A percentile compares a stretch with the other conserved stretches of the same genome.
These are phyloP conservation scores for Alloplasta piceator DNA, from an alignment of 2,888 invertebrate species.

Conservation along the genomic window DNA sequence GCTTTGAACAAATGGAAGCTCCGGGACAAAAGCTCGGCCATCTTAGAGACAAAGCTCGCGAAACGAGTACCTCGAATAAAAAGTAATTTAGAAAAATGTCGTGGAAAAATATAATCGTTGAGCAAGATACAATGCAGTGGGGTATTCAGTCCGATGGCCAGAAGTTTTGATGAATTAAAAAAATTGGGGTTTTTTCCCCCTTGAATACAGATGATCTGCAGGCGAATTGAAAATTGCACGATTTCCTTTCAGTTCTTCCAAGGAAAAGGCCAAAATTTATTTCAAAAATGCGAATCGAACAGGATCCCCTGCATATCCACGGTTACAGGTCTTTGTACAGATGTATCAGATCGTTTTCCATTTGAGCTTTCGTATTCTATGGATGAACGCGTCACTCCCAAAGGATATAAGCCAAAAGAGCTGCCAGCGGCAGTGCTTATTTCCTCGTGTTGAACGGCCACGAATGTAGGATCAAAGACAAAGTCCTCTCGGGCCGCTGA, in stretches of 20 bases:
- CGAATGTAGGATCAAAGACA: constrained; percentile 25
- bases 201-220: no score
- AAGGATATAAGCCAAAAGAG: constrained; percentile 36
- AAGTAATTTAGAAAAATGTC: no score
- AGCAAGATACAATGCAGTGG: no score
- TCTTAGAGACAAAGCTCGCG: no score
- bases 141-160: no score
- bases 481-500: constrained; percentile 21
- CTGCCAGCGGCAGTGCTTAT: constrained; percentile 39
- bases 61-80: no score
- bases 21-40: not conserved
- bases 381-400: constrained; percentile 32
- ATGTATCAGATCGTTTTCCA: constrained; percentile 23
- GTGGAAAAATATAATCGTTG: no score
- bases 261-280: no score
- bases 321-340: not conserved
- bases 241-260: no score
- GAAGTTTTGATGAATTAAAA: no score
- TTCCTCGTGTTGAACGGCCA: constrained; percentile 19
- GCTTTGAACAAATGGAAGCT: not conserved
- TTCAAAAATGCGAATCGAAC: not conserved
- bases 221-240: no score
- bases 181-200: no score
- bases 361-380: constrained; percentile 35
- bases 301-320: not conserved